phyloP scores from a whole-genome alignment of 2,888 invertebrate genomes.

The Oxyteleia sp. region DNA sequence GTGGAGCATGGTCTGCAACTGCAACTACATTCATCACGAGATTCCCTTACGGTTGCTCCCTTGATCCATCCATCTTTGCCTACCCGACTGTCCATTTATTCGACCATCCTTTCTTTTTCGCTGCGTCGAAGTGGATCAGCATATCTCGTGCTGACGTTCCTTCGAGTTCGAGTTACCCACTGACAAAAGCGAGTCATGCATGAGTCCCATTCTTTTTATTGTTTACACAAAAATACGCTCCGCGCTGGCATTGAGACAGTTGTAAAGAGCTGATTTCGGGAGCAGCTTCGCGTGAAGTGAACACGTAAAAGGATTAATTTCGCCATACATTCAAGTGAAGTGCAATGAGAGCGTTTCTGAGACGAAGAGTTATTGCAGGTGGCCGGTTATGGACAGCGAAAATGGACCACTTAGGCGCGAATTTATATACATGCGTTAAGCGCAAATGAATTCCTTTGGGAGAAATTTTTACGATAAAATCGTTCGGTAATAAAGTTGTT shows the following conservation, averaged over 20 bases:
- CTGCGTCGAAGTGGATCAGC: conserved; percentile 41
- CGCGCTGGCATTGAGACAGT: background rate
- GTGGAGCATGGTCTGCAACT: conserved; percentile 61
- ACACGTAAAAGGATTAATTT: no score
- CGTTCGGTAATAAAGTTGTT: no score
- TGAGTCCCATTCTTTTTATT: conserved; percentile 16
- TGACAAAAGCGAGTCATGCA: conserved; percentile 28
- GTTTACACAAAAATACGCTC: conserved; percentile 14
- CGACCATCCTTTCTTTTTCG: conserved; percentile 31
- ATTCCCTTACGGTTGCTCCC: conserved; percentile 45
- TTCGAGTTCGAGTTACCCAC: conserved; percentile 19
- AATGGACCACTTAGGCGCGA: no score
- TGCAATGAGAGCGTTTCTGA: background rate
- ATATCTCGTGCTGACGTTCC: conserved; percentile 36
- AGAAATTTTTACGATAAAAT: no score
- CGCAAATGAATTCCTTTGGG: no score
- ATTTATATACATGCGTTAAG: no score
- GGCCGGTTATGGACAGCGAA: no score
- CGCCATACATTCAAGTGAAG: background rate
- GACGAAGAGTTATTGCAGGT: no score
- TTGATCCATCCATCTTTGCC: conserved; percentile 55
- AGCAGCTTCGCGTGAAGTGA: no score
- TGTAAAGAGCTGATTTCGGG: background rate
- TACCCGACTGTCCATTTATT: conserved; percentile 58
- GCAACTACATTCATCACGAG: conserved; percentile 62